phyloP scores from a whole-genome alignment of 2,888 invertebrate species.

The Neria commutata region DNA sequence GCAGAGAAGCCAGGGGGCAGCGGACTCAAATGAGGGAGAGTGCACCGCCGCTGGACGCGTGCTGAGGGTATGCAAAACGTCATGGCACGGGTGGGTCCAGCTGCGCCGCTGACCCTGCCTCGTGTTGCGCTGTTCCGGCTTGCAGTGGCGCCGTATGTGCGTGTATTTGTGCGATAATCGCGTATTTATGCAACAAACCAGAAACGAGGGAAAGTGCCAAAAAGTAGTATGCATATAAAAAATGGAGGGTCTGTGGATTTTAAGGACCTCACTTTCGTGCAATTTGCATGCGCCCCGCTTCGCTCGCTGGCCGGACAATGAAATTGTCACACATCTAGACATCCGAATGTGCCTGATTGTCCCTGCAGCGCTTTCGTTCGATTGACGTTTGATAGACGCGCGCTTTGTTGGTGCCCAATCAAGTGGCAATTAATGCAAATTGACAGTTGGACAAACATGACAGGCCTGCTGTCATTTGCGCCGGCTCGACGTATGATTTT shows the following conservation, averaged over 20 bases:
- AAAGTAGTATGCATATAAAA: constrained; percentile 21
- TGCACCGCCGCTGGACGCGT: constrained; percentile 4
- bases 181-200: constrained; percentile 29
- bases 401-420: constrained; percentile 48
- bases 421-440: constrained; percentile 49
- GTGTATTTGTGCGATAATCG: constrained; percentile 20
- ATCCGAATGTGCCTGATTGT: neutral
- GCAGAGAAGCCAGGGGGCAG: neutral
- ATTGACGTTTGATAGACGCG: constrained; percentile 61
- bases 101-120: constrained; percentile 8
- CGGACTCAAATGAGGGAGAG: constrained; percentile 5
- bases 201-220: constrained; percentile 23
- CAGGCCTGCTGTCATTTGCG: neutral
- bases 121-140: neutral
- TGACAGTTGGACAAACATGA: constrained; percentile 39
- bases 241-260: constrained; percentile 26
- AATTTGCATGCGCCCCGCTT: constrained; percentile 45
- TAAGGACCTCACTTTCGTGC: constrained; percentile 30
- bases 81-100: neutral
- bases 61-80: neutral
- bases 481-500: neutral
- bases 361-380: constrained; percentile 34
- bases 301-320: constrained; percentile 18
- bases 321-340: constrained; percentile 36
- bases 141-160: constrained; percentile 1